phyloP scores from a whole-genome alignment of 2,888 invertebrate genomes.

The Ophioninae sp. region DNA sequence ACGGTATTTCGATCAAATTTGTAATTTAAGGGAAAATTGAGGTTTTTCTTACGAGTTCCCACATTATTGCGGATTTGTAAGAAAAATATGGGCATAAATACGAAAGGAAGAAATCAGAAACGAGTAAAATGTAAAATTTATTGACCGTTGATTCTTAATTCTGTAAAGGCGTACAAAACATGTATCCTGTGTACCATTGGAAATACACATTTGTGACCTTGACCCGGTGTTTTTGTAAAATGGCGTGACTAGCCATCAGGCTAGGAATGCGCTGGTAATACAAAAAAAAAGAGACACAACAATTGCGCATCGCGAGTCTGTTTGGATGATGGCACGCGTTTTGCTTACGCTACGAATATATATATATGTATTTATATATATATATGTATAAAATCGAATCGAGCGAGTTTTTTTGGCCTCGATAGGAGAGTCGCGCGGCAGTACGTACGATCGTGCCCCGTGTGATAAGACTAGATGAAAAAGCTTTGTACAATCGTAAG shows the following conservation, averaged over 20 bases:
- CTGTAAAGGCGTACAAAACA: neutral
- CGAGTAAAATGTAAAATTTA: neutral
- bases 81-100: neutral
- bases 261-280: neutral
- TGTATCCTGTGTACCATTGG: neutral
- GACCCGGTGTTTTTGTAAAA: neutral
- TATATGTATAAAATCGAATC: neutral
- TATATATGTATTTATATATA: neutral
- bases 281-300: neutral
- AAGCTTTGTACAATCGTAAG: conserved; percentile 16
- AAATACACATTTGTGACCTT: neutral
- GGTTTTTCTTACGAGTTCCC: no score
- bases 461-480: conserved; percentile 22
- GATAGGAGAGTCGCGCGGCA: neutral
- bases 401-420: neutral
- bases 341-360: neutral
- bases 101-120: neutral
- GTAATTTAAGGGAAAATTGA: no score
- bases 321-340: neutral
- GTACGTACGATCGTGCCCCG: neutral
- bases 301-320: neutral
- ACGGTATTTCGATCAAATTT: no score
- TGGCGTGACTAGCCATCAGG: neutral
- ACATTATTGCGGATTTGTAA: no score
- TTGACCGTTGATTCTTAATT: neutral